These are phyloP conservation scores for Chloroceryle inda DNA, from an alignment of 2,797 vertebrate genomes.

Conservation along the genomic window DNA sequence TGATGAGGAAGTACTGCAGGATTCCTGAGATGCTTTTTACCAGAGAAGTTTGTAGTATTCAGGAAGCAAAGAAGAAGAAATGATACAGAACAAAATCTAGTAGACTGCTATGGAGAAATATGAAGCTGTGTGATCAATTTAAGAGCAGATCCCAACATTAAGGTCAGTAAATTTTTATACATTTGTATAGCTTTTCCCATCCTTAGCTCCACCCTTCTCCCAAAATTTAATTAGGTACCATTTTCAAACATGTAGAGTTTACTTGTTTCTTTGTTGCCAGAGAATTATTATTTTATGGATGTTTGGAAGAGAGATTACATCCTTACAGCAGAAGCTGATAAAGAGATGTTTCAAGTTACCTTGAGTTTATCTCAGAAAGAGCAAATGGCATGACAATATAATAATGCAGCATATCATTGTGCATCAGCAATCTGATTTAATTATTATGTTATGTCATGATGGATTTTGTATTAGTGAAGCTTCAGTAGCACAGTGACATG, in stretches of 20 bases:
- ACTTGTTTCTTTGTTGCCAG: background rate
- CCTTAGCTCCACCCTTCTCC: background rate
- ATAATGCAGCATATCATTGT: background rate
- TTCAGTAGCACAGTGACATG: background rate
- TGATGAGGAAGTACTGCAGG: background rate
- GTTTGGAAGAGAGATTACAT: background rate
- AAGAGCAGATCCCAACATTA: background rate
- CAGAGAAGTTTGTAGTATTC: background rate
- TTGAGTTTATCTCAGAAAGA: background rate
- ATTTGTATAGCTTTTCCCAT: background rate
- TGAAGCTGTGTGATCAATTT: background rate
- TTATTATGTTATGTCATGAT: background rate
- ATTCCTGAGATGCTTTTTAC: background rate
- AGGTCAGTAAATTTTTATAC: background rate
- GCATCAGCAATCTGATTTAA: background rate
- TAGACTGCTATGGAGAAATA: background rate
- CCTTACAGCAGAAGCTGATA: background rate
- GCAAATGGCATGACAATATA: background rate
- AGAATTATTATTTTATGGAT: background rate
- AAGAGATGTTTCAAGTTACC: background rate
- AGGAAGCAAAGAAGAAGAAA: background rate
- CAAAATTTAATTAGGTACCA: background rate
- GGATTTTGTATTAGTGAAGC: slow-evolving; percentile 47
- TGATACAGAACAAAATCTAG: background rate
- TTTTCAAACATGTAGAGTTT: background rate